A percentile compares a stretch with the other conserved stretches of the same genome.
phyloP scores from a whole-genome alignment of 1,140 invertebrate species.

The Muscidifurax raptorellus region DNA sequence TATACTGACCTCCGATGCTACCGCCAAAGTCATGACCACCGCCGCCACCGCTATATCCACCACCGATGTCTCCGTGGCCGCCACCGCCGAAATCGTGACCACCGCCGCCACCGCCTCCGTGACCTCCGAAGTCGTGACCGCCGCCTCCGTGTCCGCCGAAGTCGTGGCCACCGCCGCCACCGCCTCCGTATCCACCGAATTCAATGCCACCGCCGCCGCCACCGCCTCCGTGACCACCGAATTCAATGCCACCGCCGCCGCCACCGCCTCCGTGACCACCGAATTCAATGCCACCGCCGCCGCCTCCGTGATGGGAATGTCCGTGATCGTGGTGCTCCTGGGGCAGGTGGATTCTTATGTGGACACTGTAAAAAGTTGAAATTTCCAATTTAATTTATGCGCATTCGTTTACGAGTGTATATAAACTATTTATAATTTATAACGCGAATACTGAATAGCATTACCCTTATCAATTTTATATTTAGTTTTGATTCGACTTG shows the following conservation, averaged over 20 bases:
- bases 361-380: conserved; percentile 64
- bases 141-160: conserved; percentile 22
- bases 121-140: conserved; percentile 37
- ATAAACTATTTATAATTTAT: not conserved
- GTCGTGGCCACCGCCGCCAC: conserved; percentile 34
- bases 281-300: conserved; percentile 51
- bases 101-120: conserved; percentile 18
- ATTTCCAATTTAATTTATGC: conserved; percentile 2
- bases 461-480: not conserved
- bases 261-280: conserved; percentile 41
- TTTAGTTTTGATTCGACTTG: no score
- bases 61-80: conserved; percentile 47
- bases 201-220: conserved; percentile 46
- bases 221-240: conserved; percentile 45
- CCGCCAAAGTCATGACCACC: conserved; percentile 51
- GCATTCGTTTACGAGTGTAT: not conserved
- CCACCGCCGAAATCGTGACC: conserved; percentile 49
- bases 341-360: conserved; percentile 72
- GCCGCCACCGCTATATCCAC: conserved; percentile 37
- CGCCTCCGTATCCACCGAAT: conserved; percentile 44
- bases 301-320: conserved; percentile 43
- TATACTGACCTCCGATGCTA: conserved; percentile 42
- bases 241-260: conserved; percentile 46
- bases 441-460: not conserved
- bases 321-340: conserved; percentile 65